These are phyloP conservation scores for Maccullochella peelii DNA, from an alignment of 2,113 vertebrate genomes.

Conservation along the genomic window DNA sequence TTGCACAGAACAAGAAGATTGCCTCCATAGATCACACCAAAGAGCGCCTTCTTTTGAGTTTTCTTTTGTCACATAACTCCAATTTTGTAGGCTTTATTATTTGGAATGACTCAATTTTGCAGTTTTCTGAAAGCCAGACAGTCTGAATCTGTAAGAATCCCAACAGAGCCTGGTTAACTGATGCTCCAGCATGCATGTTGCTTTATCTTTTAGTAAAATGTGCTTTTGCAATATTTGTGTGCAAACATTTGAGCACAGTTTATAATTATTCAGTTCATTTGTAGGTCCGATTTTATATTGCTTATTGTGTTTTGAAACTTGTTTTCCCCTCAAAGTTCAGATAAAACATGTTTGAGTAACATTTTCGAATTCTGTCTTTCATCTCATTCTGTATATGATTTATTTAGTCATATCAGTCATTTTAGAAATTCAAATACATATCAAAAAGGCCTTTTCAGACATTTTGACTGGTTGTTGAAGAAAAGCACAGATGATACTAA, in stretches of 20 bases:
- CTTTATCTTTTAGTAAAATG: conserved; percentile 12
- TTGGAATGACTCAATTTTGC: background rate
- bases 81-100: conserved; percentile 10
- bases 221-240: conserved; percentile 42
- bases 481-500: too few species aligned
- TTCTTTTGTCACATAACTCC: background rate
- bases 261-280: conserved; percentile 11
- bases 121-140: conserved; percentile 1
- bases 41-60: conserved; percentile 1
- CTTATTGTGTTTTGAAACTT: conserved; percentile 35
- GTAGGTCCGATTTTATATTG: conserved; percentile 50
- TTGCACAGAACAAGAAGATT: background rate
- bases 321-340: background rate
- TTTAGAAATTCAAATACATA: background rate
- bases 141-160: background rate
- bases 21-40: conserved; percentile 28
- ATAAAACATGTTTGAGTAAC: conserved; percentile 24
- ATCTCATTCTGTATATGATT: background rate
- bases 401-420: background rate
- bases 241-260: conserved; percentile 30
- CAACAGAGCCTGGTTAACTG: background rate
- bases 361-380: conserved; percentile 28
- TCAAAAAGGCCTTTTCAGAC: background rate
- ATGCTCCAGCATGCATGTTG: conserved; percentile 29
- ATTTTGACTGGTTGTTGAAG: background rate